phyloP scores from a whole-genome alignment of 2,113 vertebrate genomes.

The Gallinago media region DNA sequence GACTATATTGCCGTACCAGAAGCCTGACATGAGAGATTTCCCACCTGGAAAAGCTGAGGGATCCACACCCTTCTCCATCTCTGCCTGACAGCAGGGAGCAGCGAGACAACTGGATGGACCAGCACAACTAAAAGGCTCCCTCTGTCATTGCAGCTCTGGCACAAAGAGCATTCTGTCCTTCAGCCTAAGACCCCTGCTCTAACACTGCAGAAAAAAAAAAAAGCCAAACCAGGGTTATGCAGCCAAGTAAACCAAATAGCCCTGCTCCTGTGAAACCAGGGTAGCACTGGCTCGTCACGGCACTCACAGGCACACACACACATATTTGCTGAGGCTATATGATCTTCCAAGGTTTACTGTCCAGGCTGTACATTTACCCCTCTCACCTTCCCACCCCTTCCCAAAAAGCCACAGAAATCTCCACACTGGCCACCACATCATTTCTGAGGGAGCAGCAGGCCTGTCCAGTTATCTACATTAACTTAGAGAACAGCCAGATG shows the following conservation, averaged over 20 bases:
- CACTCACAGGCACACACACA: background rate
- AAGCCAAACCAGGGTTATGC: background rate
- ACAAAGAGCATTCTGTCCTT: background rate
- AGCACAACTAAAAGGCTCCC: background rate
- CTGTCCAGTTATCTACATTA: background rate
- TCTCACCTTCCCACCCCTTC: background rate
- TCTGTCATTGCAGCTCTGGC: background rate
- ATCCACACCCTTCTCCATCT: background rate
- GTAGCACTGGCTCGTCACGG: background rate
- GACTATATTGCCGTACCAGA: background rate
- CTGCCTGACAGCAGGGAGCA: background rate
- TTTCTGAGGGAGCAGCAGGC: background rate
- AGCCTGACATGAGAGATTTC: background rate
- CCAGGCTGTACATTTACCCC: background rate
- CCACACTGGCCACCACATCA: background rate
- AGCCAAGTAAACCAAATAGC: background rate
- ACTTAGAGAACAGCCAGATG: background rate
- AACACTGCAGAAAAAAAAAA: background rate
- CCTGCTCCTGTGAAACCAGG: background rate
- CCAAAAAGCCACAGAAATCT: background rate
- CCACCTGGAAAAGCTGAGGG: background rate
- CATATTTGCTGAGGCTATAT: fast-evolving
- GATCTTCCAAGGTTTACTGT: background rate
- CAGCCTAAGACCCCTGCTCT: background rate
- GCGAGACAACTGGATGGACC: fast-evolving